A percentile compares a stretch with the other conserved stretches of the same genome.
Evolutionary conservation across 2,113 vertebrate species (phyloP).

Genomic region (Chaetodon trifascialis): DNA sequence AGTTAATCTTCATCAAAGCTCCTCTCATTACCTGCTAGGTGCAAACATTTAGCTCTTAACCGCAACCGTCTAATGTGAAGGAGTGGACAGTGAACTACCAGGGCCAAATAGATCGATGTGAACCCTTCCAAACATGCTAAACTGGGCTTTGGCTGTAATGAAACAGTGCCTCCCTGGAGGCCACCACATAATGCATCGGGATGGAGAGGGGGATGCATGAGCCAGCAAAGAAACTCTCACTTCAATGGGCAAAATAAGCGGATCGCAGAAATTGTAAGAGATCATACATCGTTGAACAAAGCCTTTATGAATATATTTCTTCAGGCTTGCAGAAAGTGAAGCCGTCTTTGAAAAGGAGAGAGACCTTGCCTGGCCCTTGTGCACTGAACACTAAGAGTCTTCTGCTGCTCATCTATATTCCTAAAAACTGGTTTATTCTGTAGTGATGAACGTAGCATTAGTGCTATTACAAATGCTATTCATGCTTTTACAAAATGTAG

Average conservation of each 20-base stretch:
- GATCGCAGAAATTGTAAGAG: constrained; percentile 34
- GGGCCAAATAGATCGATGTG: constrained; percentile 69
- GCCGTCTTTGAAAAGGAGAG: constrained; percentile 18
- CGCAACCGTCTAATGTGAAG: constrained; percentile 30
- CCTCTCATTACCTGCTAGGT: constrained; percentile 52
- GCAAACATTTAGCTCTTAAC: constrained; percentile 29
- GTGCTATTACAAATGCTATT: neutral
- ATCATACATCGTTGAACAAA: constrained; percentile 61
- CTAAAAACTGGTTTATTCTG: constrained; percentile 6
- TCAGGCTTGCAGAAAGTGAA: constrained; percentile 35
- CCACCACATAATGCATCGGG: constrained; percentile 42
- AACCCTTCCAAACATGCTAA: constrained; percentile 67
- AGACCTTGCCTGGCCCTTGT: constrained; percentile 28
- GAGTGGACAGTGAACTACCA: constrained; percentile 23
- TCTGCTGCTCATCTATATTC: constrained; percentile 2
- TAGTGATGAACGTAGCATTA: neutral
- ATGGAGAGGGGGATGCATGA: constrained; percentile 45
- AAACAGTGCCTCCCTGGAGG: constrained; percentile 60
- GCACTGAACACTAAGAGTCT: constrained; percentile 5
- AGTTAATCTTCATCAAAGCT: constrained; percentile 41
- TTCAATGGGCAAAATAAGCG: constrained; percentile 44
- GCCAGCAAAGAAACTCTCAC: constrained; percentile 47
- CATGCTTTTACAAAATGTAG: neutral
- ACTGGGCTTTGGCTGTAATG: constrained; percentile 66
- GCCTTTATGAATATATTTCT: constrained; percentile 31